A percentile compares a stretch with the other conserved stretches of the same genome.
phyloP scores from a whole-genome alignment of 2,797 vertebrate species.

The Nannoperca obscura region DNA sequence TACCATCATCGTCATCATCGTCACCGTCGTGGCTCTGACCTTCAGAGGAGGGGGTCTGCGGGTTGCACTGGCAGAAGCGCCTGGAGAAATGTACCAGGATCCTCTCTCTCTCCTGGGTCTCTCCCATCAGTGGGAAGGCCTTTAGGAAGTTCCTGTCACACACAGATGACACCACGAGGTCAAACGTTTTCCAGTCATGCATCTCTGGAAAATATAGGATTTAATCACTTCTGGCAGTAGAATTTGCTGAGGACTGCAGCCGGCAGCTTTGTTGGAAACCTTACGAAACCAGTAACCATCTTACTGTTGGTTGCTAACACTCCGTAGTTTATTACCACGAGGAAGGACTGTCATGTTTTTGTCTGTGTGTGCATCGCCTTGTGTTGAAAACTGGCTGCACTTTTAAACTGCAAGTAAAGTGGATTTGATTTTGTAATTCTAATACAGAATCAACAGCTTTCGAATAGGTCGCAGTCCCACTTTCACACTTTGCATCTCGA shows the following conservation, averaged over 20 bases:
- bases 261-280: not conserved
- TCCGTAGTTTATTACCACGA: not conserved
- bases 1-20: slow-evolving; percentile 8
- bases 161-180: slow-evolving; percentile 34
- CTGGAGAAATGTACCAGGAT: slow-evolving; percentile 95
- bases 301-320: slow-evolving; percentile 11
- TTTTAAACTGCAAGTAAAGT: not conserved
- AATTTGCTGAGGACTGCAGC: not conserved
- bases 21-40: slow-evolving; percentile 77
- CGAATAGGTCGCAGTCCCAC: not conserved
- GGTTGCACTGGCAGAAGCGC: slow-evolving; percentile 94
- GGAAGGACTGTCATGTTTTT: not conserved
- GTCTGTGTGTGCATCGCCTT: not conserved
- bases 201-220: not conserved
- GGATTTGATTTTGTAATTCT: slow-evolving; percentile 2
- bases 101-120: slow-evolving; percentile 96
- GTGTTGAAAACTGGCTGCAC: not conserved
- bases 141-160: slow-evolving; percentile 91
- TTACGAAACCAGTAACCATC: slow-evolving; percentile 19
- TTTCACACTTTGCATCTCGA: not conserved
- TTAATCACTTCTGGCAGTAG: slow-evolving; percentile 2
- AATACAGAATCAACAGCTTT: not conserved
- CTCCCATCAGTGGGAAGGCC: slow-evolving; percentile 96
- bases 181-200: slow-evolving; percentile 14
- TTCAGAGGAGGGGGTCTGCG: slow-evolving; percentile 90